These are phyloP conservation scores for Archips xylosteana DNA, from an alignment of 2,888 invertebrate genomes.

Conservation along the genomic window DNA sequence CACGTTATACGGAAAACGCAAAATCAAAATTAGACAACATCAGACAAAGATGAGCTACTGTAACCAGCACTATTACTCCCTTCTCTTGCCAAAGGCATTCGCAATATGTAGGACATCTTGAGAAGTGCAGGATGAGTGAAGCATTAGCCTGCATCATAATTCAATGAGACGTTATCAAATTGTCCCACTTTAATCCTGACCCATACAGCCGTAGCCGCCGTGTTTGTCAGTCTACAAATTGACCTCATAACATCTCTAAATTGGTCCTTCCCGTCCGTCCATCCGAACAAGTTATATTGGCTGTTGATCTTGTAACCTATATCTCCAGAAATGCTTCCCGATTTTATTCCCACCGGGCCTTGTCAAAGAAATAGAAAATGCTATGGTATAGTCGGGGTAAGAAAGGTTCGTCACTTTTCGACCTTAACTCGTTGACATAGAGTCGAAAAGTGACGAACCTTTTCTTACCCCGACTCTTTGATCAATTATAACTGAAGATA, in stretches of 20 bases:
- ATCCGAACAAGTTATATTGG: slow-evolving; percentile 28
- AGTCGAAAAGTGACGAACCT: no score
- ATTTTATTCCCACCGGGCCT: neutral
- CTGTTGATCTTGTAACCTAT: slow-evolving; percentile 37
- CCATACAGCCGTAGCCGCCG: slow-evolving; percentile 2
- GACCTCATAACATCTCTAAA: slow-evolving; percentile 43
- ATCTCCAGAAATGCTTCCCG: slow-evolving; percentile 8
- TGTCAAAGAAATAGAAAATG: neutral
- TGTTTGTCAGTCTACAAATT: slow-evolving; percentile 32
- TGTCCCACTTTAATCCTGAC: slow-evolving; percentile 35
- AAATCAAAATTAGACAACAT: no score
- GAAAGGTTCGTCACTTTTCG: no score
- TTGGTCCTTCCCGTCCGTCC: slow-evolving; percentile 41
- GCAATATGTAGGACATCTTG: neutral
- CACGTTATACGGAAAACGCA: no score
- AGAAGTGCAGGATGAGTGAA: neutral
- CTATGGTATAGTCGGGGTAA: no score
- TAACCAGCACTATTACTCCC: neutral
- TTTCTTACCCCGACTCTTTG: no score
- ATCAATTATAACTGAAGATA: no score
- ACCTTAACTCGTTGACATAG: no score
- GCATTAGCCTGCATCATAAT: slow-evolving; percentile 2
- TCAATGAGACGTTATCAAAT: slow-evolving; percentile 27
- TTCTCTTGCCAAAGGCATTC: neutral
- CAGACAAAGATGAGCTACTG: neutral